phyloP scores from a whole-genome alignment of 2,797 vertebrate genomes.

The Mormyrops attenuatus region DNA sequence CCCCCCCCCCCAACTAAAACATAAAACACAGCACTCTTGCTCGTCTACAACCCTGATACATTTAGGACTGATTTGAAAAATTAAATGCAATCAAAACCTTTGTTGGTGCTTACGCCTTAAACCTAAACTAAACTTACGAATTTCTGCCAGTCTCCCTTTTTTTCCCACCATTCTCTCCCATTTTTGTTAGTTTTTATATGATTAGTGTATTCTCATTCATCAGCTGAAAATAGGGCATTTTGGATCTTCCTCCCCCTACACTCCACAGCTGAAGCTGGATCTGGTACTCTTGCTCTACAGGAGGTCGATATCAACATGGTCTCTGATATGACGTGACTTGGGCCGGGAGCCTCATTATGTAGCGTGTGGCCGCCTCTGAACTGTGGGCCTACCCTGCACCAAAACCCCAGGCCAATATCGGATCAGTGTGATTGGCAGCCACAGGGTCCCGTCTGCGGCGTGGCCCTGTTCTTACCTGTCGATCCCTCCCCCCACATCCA shows the following conservation, averaged over 20 bases:
- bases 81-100: not conserved
- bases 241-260: conserved; percentile 20
- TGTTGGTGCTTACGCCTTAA: not conserved
- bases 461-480: conserved; percentile 36
- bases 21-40: conserved; percentile 21
- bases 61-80: not conserved
- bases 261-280: not conserved
- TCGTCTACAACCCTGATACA: not conserved
- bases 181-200: not conserved
- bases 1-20: not conserved
- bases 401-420: conserved; percentile 26
- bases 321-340: not conserved
- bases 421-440: not conserved
- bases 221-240: not conserved
- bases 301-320: not conserved
- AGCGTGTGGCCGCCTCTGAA: conserved; percentile 42
- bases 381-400: conserved; percentile 41
- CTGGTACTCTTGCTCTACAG: not conserved
- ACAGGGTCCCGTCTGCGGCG: not conserved
- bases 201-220: not conserved
- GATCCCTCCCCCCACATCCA: not conserved
- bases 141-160: not conserved
- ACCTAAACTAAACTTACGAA: not conserved
- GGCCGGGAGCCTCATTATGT: not conserved
- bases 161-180: not conserved